A percentile compares a stretch with the other conserved stretches of the same genome.
Conservation (phyloP, 2,888 invertebrate genomes). For the Drosophila mayaguana region DNA sequence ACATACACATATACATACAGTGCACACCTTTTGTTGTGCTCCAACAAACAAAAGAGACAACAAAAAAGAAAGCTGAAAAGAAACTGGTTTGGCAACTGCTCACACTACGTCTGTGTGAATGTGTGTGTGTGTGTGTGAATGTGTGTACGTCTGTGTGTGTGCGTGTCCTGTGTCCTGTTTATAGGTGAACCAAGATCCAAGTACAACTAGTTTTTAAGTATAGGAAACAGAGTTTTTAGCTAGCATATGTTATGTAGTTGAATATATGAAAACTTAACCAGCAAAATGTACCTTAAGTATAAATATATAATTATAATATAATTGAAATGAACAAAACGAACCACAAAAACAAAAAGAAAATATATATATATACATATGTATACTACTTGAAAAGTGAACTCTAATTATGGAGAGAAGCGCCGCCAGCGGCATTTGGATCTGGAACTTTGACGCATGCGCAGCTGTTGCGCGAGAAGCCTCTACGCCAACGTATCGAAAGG, state of each 20-base stretch:
- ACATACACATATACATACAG: constrained; percentile 15
- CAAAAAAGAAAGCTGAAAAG: constrained; percentile 6
- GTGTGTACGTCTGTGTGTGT: constrained; percentile 7
- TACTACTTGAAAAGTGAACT: constrained; percentile 56
- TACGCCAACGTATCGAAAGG: background rate
- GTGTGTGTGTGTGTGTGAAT: constrained; percentile 3
- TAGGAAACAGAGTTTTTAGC: constrained; percentile 40
- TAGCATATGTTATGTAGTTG: constrained; percentile 42
- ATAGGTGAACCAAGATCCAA: constrained; percentile 36
- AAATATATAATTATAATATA: constrained; percentile 52
- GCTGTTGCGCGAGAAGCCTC: constrained; percentile 34
- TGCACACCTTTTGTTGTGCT: constrained; percentile 61
- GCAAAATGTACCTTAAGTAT: constrained; percentile 52
- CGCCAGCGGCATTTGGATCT: constrained; percentile 27
- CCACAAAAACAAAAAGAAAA: constrained; percentile 33
- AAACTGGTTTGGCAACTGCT: constrained; percentile 76
- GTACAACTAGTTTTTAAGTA: constrained; percentile 65
- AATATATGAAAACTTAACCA: constrained; percentile 15
- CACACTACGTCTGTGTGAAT: constrained; percentile 5
- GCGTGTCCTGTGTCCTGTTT: constrained; percentile 37
- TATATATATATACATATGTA: constrained; percentile 47
- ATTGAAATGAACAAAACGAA: constrained; percentile 37
- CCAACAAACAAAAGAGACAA: constrained; percentile 33
- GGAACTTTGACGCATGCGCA: constrained; percentile 52
- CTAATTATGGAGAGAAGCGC: constrained; percentile 23